Evolutionary conservation across 2,113 vertebrate genomes (phyloP).

Genomic region (Micromys minutus): DNA sequence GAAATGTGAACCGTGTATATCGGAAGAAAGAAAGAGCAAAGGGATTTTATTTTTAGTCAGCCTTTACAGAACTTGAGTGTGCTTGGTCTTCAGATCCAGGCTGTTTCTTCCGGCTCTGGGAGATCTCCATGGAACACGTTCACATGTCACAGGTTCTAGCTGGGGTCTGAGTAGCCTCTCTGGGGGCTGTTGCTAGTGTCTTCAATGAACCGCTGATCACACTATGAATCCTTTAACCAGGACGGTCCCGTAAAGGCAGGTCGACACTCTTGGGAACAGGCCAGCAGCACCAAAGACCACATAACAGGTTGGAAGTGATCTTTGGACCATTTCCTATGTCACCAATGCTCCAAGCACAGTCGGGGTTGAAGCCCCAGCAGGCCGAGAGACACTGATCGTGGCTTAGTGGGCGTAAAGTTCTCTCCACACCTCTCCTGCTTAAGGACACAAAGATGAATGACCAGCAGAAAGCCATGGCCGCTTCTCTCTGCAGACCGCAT

Average conservation of each 20-base stretch:
- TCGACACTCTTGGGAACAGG: neutral
- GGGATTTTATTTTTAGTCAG: slow-evolving; percentile 47
- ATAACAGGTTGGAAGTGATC: slow-evolving; percentile 38
- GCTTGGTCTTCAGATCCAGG: slow-evolving; percentile 22
- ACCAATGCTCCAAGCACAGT: neutral
- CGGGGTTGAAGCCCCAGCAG: neutral
- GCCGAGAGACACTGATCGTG: neutral
- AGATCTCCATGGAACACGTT: neutral
- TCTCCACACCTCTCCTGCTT: neutral
- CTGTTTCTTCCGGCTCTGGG: neutral
- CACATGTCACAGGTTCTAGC: neutral
- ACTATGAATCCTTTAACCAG: neutral
- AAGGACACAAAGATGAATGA: slow-evolving; percentile 73
- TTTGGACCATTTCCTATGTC: neutral
- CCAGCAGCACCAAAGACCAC: neutral
- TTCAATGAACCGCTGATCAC: neutral
- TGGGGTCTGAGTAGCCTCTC: neutral
- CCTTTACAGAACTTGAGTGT: slow-evolving; percentile 32
- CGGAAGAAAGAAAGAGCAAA: neutral
- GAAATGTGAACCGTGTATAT: slow-evolving; percentile 20
- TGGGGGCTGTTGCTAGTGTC: neutral
- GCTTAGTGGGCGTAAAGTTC: neutral
- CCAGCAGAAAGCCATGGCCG: neutral
- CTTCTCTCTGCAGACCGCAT: slow-evolving; percentile 46
- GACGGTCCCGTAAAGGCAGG: neutral